These are phyloP conservation scores for Sitophilus oryzae DNA, from an alignment of 1,140 invertebrate genomes.

Conservation along the genomic window DNA sequence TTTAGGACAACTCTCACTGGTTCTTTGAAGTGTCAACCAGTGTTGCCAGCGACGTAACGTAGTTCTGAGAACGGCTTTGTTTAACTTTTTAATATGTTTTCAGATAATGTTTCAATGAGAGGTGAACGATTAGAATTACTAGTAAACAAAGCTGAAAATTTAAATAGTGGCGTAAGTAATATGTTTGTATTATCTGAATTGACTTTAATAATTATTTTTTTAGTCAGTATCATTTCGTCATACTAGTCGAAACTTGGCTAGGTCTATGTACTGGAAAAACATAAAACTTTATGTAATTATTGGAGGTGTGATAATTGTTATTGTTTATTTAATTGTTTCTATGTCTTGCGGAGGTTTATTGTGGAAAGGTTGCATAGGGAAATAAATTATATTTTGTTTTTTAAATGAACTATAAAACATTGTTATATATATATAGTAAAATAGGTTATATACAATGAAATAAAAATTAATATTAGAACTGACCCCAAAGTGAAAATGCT, in stretches of 20 bases:
- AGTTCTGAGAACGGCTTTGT: too few relatives aligned
- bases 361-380: constrained; percentile 64
- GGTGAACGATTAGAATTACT: constrained; percentile 85
- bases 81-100: constrained; percentile 41
- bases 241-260: constrained; percentile 76
- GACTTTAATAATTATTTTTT: constrained; percentile 41
- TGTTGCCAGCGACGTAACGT: too few relatives aligned
- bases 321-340: constrained; percentile 80
- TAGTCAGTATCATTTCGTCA: constrained; percentile 84
- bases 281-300: constrained; percentile 84
- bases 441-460: too few relatives aligned
- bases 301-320: constrained; percentile 61
- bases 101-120: constrained; percentile 76
- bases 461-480: too few relatives aligned
- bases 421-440: too few relatives aligned
- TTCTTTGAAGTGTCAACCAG: too few relatives aligned
- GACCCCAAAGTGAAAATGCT: too few relatives aligned
- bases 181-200: constrained; percentile 9
- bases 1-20: too few relatives aligned
- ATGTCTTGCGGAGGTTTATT: constrained; percentile 79
- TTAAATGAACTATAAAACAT: too few relatives aligned
- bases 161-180: constrained; percentile 74
- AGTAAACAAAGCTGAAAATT: constrained; percentile 86
- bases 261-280: constrained; percentile 90
- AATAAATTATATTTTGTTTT: constrained; percentile 12